A percentile compares a stretch with the other conserved stretches of the same genome.
Conservation (phyloP, 1,140 invertebrate species). For the Linepithema humile region DNA sequence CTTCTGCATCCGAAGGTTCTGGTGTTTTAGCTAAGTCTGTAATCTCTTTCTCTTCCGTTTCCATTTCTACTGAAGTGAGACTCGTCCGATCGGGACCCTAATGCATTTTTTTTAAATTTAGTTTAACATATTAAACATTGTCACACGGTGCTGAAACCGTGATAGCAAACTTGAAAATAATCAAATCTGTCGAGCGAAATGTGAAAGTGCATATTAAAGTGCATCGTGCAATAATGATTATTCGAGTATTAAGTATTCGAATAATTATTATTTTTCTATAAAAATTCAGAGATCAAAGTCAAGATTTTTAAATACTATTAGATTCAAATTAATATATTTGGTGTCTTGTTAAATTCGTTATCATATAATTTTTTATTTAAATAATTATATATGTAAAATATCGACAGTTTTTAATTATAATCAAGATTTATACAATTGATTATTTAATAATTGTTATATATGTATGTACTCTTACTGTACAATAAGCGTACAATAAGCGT, state of each 20-base stretch:
- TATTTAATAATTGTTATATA: conserved; percentile 21
- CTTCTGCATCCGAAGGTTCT: conserved; percentile 59
- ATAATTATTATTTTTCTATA: neutral
- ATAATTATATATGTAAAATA: neutral
- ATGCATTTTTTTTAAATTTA: conserved; percentile 6
- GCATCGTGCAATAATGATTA: neutral
- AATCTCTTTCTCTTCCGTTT: conserved; percentile 69
- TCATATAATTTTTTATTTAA: neutral
- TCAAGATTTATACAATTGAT: conserved; percentile 4
- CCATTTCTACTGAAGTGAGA: conserved; percentile 71
- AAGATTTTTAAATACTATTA: neutral
- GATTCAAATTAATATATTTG: neutral
- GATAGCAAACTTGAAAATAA: conserved; percentile 15
- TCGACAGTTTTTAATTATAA: conserved; percentile 18
- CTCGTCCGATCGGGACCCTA: conserved; percentile 72
- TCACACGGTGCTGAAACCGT: neutral
- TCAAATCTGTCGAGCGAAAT: conserved; percentile 11
- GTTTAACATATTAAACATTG: neutral
- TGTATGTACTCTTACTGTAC: conserved; percentile 27
- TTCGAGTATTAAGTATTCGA: neutral
- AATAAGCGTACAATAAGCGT: conserved; percentile 57
- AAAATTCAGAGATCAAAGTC: neutral
- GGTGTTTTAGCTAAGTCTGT: conserved; percentile 69
- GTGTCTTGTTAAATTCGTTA: neutral
- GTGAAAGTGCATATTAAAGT: neutral